Percentiles rank a stretch among this genome's conserved stretches.
These are phyloP conservation scores for Paralichthys olivaceus DNA, from an alignment of 2,113 vertebrate species.

Conservation along the genomic window DNA sequence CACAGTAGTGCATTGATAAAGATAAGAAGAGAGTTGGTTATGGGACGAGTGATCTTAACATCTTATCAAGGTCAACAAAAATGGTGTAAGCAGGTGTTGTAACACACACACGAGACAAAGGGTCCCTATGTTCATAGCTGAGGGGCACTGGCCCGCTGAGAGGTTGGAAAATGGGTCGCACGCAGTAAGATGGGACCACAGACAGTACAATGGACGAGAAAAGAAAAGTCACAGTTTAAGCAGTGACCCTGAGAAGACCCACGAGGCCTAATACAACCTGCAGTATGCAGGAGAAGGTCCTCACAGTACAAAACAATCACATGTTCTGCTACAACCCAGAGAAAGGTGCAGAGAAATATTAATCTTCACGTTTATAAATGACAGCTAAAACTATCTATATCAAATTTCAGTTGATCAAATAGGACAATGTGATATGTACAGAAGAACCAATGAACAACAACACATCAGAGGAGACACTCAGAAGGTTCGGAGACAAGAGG, in stretches of 20 bases:
- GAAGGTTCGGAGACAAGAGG: slow-evolving; percentile 72
- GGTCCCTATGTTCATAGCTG: slow-evolving; percentile 23
- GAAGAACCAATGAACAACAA: slow-evolving; percentile 76
- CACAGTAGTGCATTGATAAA: background rate
- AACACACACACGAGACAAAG: slow-evolving; percentile 46
- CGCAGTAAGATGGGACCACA: slow-evolving; percentile 58
- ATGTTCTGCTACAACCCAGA: slow-evolving; percentile 42
- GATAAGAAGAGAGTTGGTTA: background rate
- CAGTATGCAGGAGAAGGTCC: slow-evolving; percentile 1
- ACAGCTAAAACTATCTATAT: background rate
- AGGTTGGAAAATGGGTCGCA: slow-evolving; percentile 33
- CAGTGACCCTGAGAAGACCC: slow-evolving; percentile 21
- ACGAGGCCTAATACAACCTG: slow-evolving; percentile 6
- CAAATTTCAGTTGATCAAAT: slow-evolving; percentile 26
- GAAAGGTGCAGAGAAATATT: slow-evolving; percentile 31
- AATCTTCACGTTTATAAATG: background rate
- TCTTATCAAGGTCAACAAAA: slow-evolving; percentile 20
- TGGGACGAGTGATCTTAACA: background rate
- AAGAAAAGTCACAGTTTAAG: slow-evolving; percentile 34
- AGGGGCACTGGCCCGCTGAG: slow-evolving; percentile 18
- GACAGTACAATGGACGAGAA: slow-evolving; percentile 33
- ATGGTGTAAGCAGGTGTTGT: slow-evolving; percentile 49
- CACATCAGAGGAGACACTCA: slow-evolving; percentile 81
- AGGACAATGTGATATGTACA: slow-evolving; percentile 37
- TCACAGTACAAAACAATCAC: background rate